Conservation (phyloP, 2,113 vertebrate genomes). For the Isichthys henryi region DNA sequence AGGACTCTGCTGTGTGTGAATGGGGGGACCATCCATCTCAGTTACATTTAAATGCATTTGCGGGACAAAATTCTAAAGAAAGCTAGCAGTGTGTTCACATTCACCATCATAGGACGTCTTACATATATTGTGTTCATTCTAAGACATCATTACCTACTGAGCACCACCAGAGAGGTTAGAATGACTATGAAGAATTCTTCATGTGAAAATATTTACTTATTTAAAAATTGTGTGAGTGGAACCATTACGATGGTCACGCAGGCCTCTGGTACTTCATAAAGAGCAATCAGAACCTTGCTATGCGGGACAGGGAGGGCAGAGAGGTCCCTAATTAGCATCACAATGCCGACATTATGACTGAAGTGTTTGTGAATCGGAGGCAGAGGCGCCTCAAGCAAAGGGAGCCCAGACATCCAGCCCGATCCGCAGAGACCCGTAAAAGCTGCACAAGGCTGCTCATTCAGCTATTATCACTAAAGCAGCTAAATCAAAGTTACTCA, state of each 20-base stretch:
- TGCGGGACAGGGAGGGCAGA: not conserved
- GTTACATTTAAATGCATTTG: not conserved
- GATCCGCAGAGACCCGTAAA: not conserved
- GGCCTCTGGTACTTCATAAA: not conserved
- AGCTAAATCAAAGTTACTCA: not conserved
- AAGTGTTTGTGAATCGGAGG: not conserved
- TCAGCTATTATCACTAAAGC: not conserved
- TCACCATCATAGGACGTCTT: not conserved
- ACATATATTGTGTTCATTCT: not conserved
- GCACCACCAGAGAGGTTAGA: not conserved
- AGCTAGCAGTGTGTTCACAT: not conserved
- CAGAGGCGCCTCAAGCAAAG: not conserved
- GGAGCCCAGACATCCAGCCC: not conserved
- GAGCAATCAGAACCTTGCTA: not conserved
- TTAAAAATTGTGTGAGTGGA: not conserved
- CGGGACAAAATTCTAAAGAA: not conserved
- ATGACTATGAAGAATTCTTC: not conserved
- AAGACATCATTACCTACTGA: not conserved
- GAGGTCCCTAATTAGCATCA: not conserved
- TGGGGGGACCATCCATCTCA: not conserved
- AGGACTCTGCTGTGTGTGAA: not conserved
- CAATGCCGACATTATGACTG: not conserved
- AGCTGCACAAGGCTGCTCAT: not conserved
- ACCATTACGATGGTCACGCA: not conserved
- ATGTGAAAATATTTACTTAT: not conserved